Percentiles rank a stretch among this genome's conserved stretches.
Conservation (phyloP, 2,888 invertebrate genomes). For the Salticus scenicus region DNA sequence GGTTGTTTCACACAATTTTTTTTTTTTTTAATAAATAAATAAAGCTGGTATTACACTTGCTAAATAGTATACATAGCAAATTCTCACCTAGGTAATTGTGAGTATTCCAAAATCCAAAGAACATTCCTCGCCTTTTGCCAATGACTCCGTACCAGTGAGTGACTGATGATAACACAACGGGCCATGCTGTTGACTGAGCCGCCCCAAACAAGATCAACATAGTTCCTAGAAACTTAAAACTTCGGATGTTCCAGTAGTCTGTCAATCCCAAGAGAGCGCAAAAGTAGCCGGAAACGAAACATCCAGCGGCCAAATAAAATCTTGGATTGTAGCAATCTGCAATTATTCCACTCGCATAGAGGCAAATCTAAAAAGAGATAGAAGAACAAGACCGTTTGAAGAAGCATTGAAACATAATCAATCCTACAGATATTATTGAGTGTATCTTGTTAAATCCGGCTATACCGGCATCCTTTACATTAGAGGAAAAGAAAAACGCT, state of each 20-base stretch:
- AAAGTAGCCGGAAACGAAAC: conserved; percentile 16
- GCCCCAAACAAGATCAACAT: conserved; percentile 79
- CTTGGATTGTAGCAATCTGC: conserved; percentile 93
- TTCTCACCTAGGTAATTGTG: conserved; percentile 88
- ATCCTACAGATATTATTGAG: no score
- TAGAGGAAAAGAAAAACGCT: no score
- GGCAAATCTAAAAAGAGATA: conserved; percentile 82
- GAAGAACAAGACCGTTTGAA: no score
- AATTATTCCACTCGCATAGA: conserved; percentile 90
- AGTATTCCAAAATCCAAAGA: conserved; percentile 98
- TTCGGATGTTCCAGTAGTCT: conserved; percentile 18
- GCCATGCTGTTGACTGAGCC: conserved; percentile 96
- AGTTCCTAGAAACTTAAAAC: conserved; percentile 6
- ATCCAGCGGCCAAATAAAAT: conserved; percentile 84
- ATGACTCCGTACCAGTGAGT: conserved; percentile 99
- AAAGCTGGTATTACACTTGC: no score
- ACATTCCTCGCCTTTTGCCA: conserved; percentile 79
- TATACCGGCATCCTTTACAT: no score
- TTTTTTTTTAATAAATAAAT: no score
- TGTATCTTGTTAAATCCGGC: no score
- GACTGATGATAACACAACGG: conserved; percentile 92
- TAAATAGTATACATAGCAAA: no score
- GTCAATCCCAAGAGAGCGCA: conserved; percentile 9
- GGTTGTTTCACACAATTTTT: no score
- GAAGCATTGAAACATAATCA: no score